Base-by-base conservation (phyloP, 2,888 invertebrate species). In the Hedychridium roseum region DNA sequence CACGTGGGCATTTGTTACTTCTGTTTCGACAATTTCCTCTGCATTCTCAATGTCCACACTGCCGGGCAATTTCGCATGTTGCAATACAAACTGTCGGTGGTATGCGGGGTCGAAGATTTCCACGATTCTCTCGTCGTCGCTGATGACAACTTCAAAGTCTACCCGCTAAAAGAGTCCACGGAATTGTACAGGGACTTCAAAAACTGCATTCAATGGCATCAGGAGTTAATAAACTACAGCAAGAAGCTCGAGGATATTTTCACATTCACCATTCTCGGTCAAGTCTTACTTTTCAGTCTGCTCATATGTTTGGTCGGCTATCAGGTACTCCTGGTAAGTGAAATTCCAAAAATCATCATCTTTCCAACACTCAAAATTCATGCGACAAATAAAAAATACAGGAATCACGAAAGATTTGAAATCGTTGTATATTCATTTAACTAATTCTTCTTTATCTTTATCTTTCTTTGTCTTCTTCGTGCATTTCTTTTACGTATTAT, bases 61-160 rank as follows among this genome's bases (percentile, higher is more conserved):
- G 56, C 57, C 4, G 60, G 60, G 1, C 70, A 70, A 37, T 70
- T 70, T 49, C 50, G 48, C 23, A 63, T 70, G 26, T 27, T 70
- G n/a, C 61, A 63, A 27, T 32, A 56, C 15, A 50, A 48, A 51
- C 31, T 70, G 1, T 1, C 6, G 1, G 30, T 21, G 2, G 6
- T 38, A 9, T 11, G 15, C 5, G 9, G 18, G 5, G 3, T 9
- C 7, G 7, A 5, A 12, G 11, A 7, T 3, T n/a, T n/a, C 11
- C 3, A 28, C 3, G 11, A 3, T 28, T 4, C 6, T 28, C 30
- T 11, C 3, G 30, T 4, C 30, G 5, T 12, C 5, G n/a, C n/a
- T n/a, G n/a, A n/a, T n/a, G n/a, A n/a, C n/a, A n/a, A n/a, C n/a
- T n/a, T n/a, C n/a, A n/a, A n/a, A n/a, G n/a, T n/a, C n/a, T n/a